Evolutionary conservation across 2,113 vertebrate genomes (phyloP).

Genomic region (Dipodomys spectabilis): DNA sequence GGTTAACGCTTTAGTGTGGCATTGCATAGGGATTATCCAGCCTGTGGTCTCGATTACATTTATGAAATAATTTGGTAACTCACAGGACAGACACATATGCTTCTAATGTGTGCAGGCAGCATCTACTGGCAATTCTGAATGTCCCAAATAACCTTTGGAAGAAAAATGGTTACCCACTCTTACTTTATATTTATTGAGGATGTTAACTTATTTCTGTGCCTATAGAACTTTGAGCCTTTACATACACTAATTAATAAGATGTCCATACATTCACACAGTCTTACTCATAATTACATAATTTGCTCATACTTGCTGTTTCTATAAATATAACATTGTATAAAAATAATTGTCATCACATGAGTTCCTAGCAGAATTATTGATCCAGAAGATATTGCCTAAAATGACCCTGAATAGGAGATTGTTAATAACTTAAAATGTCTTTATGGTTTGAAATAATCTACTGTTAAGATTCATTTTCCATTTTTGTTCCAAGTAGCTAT

Average conservation of each 20-base stretch:
- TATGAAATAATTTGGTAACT: too few species aligned
- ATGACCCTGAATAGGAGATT: not conserved
- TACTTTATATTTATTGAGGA: not conserved
- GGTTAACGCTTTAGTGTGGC: too few species aligned
- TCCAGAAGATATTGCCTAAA: not conserved
- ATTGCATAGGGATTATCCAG: too few species aligned
- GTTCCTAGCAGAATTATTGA: constrained; percentile 11
- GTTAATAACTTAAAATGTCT: constrained; percentile 32
- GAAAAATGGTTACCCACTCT: too few species aligned
- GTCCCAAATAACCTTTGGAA: too few species aligned
- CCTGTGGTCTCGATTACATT: too few species aligned
- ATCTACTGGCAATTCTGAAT: too few species aligned
- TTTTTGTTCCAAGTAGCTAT: constrained; percentile 34
- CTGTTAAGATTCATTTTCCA: constrained; percentile 19
- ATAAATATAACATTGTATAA: not conserved
- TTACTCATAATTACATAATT: not conserved
- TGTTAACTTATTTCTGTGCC: not conserved
- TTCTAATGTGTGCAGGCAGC: too few species aligned
- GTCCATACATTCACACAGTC: not conserved
- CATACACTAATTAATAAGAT: not conserved
- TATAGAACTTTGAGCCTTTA: not conserved
- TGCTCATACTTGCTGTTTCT: not conserved
- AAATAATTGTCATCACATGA: not conserved
- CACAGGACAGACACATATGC: too few species aligned
- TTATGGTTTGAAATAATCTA: constrained; percentile 40